Base-by-base conservation (phyloP, 2,113 vertebrate genomes). In the Hippocampus guttulatus region DNA sequence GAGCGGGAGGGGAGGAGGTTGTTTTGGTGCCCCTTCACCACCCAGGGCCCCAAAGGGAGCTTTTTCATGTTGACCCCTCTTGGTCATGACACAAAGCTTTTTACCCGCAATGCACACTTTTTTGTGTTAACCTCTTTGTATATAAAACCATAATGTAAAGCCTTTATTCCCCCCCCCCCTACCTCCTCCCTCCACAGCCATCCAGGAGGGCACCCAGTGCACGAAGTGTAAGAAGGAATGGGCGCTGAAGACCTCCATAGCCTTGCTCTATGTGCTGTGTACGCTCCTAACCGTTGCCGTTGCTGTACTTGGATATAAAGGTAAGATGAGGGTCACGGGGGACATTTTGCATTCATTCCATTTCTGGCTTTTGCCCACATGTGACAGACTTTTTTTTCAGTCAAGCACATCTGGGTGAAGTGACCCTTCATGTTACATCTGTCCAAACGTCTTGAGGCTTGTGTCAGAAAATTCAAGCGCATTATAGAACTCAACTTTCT, bases 151-250 rank as follows among this genome's bases (percentile, higher is more conserved):
- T 14, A 72, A 38, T 68, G 18, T 25, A 33, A 67, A 30, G 45
- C 27, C 23, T 30, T 38, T 3, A 38, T 33, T 7, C 30, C 18
- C 62, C 20, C 33, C 2, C 20, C n/a, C 60, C 20, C 61, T 27
- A 1, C 20, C 4, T n/a, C 2, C 4, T 40, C 16, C 25, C 3
- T 2, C 38, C 87, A 9, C 92, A 98, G 96, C 95, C 84, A 98
- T 98, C 91, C 96, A 98, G 82, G 96, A 98, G 91, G 95, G 95
- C 85, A 94, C 91, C 75, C 95, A 96, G 83, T 98, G 96, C 86
- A 97, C 95, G 45, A 98, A 96, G 83, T 98, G 96, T 91, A 97
- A 96, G 91, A 96, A 94, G 84, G 96, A 96, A 85, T 97, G 96
- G 96, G 94, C 94, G 3, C 91, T 98, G 91, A 98, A 98, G 92